Evolutionary conservation across 2,797 vertebrate genomes (phyloP).

Genomic region (Lagodon rhomboides): DNA sequence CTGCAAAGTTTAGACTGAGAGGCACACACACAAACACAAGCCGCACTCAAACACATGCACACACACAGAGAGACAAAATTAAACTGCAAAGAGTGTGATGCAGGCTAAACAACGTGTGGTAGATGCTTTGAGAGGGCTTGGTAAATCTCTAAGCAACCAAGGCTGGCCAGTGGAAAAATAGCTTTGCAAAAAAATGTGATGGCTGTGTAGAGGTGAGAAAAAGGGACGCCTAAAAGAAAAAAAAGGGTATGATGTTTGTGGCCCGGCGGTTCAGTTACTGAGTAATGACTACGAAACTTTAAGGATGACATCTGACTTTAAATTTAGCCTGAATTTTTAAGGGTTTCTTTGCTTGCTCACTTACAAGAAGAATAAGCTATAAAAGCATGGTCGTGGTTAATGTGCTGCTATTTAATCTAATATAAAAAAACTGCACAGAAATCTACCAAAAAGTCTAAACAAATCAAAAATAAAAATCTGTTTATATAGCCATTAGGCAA

Average conservation of each 20-base stretch:
- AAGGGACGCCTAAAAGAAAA: slow-evolving; percentile 22
- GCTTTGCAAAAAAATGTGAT: slow-evolving; percentile 28
- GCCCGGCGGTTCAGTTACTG: slow-evolving; percentile 37
- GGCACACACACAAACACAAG: slow-evolving; percentile 4
- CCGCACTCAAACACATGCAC: neutral
- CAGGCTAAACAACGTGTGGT: slow-evolving; percentile 27
- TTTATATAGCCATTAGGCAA: no score
- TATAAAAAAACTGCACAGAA: neutral
- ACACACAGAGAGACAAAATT: slow-evolving; percentile 23
- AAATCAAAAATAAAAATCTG: no score
- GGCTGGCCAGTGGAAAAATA: slow-evolving; percentile 41
- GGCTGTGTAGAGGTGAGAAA: slow-evolving; percentile 13
- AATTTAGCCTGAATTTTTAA: neutral
- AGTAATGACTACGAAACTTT: slow-evolving; percentile 57
- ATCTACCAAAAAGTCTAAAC: neutral
- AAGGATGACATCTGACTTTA: slow-evolving; percentile 33
- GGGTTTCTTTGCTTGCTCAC: slow-evolving; percentile 1
- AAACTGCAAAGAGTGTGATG: slow-evolving; percentile 44
- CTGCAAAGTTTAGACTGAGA: slow-evolving; percentile 68
- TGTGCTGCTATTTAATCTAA: neutral
- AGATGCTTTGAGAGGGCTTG: slow-evolving; percentile 8
- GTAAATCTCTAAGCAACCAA: slow-evolving; percentile 52
- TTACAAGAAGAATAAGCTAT: neutral
- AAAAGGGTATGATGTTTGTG: slow-evolving; percentile 15
- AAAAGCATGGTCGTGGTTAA: neutral